Conservation (phyloP, 2,888 invertebrate genomes). For the Plebejus anna region DNA sequence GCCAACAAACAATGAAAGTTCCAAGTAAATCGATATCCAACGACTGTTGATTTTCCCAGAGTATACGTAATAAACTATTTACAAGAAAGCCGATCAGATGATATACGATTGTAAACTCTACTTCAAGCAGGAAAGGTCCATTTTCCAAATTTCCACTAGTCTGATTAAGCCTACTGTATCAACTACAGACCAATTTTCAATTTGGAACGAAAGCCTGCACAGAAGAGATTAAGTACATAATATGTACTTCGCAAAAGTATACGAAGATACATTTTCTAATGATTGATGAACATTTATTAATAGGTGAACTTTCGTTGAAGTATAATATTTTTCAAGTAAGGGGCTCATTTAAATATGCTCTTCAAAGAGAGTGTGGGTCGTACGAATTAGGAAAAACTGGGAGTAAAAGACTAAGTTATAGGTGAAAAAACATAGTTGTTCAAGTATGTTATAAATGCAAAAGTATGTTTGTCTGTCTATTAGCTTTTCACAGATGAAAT, state of each 20-base stretch:
- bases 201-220: slow-evolving; percentile 22
- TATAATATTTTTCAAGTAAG: no score
- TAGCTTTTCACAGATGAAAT: no score
- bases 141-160: background rate
- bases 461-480: no score
- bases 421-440: no score
- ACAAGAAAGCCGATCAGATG: background rate
- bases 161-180: slow-evolving; percentile 3
- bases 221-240: background rate
- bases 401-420: no score
- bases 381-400: no score
- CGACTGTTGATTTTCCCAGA: slow-evolving; percentile 26
- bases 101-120: background rate
- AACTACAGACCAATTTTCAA: slow-evolving; percentile 19
- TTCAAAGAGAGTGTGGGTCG: no score
- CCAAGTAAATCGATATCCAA: slow-evolving; percentile 7
- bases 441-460: no score
- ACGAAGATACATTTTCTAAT: background rate
- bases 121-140: background rate
- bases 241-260: background rate
- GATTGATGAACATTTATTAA: background rate
- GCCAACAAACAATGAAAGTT: slow-evolving; percentile 17
- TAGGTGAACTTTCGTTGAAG: background rate
- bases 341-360: no score
- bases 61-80: slow-evolving; percentile 21